Evolutionary conservation across 2,113 vertebrate species (phyloP), one percentile per base, ranked within the genome.

Genomic region (Monopterus albus): DNA sequence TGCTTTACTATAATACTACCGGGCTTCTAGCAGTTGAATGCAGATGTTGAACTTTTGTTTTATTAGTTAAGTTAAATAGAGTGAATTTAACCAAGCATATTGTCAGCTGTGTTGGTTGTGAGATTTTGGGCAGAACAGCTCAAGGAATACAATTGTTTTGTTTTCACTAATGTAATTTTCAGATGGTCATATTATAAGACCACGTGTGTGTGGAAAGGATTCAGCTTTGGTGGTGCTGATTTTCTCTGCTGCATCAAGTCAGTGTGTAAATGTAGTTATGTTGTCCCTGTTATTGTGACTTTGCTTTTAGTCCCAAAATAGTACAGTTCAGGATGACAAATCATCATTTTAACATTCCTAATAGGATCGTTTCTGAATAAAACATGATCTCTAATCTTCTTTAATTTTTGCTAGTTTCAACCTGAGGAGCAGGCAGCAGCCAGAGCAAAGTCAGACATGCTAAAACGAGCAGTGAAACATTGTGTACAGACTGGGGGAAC

Each of bases 401-500:
- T 62, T 15, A 39, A 38, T 50, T 38, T 15, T 15, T 38, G 15
- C 53, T 26, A 59, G 15, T 56, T 17, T 11, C 25, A 13, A 20
- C 7, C 25, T 40, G 47, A 61, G 51, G 61, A 29, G 8, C 28
- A 43, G 20, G 50, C 36, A 14, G 43, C 17, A 45, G 23, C 43
- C 28, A 31, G n/a, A 31, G 52, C 59, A 36, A 15, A 40, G 18
- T 26, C 62, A 49, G 51, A 65, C 78, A 55, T 43, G 67, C 53
- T 45, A 18, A 20, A 39, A 33, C 45, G 17, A 59, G 51, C 49
- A 49, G 14, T 40, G 38, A 61, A 56, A 46, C 8, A 15, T 25
- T 57, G 20, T 17, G 13, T 36, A 29, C 7, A 21, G 28, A 42
- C 28, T n/a, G 13, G 7, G 38, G 6, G 18, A 64, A 39, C 6